Evolutionary conservation across 2,797 vertebrate genomes (phyloP), one percentile per base, ranked within the genome.

Genomic region (Tachyglossus aculeatus): DNA sequence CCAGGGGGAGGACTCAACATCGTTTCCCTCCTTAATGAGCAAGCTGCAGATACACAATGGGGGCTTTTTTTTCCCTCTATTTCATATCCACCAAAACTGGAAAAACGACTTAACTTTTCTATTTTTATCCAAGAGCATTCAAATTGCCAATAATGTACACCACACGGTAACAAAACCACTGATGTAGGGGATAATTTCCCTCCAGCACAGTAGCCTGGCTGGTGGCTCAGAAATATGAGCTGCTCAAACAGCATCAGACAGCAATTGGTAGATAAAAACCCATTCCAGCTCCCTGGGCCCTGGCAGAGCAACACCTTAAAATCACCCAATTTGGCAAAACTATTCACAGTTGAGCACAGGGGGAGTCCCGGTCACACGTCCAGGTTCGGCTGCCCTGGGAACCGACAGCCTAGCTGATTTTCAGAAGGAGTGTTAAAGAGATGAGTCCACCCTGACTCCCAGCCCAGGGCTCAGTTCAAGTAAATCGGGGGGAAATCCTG

Each of bases 151-250:
- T 88, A 86, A 82, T 60, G 70, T 83, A 86, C 79, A 88, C 77
- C 65, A 82, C 70, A 81, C 80, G 78, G 76, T 57, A 89, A 87
- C 70, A 80, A 88, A 87, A 77, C 76, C 87, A 82, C 74, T 83
- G 78, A 88, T 83, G 84, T 88, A 86, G 78, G 77, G 74, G 88
- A 78, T 88, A 88, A 88, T 90, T 90, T 82, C 83, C 86, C 85
- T 84, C 76, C 80, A 84, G 84, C 77, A 82, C 81, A 84, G 87
- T 88, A 83, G 80, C 82, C 82, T 83, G 65, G 76, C 76, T 81
- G 78, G 80, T 84, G 79, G 78, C 69, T 85, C 77, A 83, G 67
- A 87, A 80, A 83, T 86, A 86, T 83, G 79, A 84, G 82, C 76
- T 86, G 83, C 84, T 83, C 81, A 86, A 85, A 82, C 71, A 78